phyloP scores from a whole-genome alignment of 1,140 invertebrate genomes.

The Hormaphis cornu region DNA sequence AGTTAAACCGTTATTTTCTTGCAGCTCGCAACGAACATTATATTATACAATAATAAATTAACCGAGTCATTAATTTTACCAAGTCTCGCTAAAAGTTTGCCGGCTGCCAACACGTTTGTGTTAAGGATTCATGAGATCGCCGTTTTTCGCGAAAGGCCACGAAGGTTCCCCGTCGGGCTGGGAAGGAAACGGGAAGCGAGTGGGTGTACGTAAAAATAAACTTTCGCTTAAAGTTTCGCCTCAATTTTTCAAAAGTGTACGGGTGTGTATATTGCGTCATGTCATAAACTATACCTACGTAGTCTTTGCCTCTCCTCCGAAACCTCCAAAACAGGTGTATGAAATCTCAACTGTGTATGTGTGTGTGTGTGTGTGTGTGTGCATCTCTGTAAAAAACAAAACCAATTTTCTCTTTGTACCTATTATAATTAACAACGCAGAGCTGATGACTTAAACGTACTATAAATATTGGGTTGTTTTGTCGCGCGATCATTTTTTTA shows the following conservation, averaged over 20 bases:
- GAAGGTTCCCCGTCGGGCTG: not conserved
- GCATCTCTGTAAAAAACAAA: no score
- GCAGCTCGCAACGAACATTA: not conserved
- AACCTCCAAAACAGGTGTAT: no score
- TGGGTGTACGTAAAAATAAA: not conserved
- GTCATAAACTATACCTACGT: no score
- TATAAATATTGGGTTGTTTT: no score
- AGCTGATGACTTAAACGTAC: no score
- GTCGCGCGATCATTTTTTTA: no score
- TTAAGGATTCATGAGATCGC: constrained; percentile 16
- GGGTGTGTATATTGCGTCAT: no score
- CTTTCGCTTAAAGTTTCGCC: not conserved
- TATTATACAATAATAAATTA: constrained; percentile 28
- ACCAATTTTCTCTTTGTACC: no score
- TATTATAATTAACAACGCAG: no score
- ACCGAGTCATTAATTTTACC: constrained; percentile 23
- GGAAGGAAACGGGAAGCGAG: not conserved
- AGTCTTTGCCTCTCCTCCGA: no score
- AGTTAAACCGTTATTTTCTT: not conserved
- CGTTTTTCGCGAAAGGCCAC: constrained; percentile 2
- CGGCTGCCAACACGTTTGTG: constrained; percentile 11
- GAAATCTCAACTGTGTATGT: no score
- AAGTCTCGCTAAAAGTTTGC: constrained; percentile 18
- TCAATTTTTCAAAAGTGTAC: constrained; percentile 9
- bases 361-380: no score